Evolutionary conservation across 2,797 vertebrate genomes (phyloP), one percentile per base, ranked within the genome.

Genomic region (Forpus xanthops): DNA sequence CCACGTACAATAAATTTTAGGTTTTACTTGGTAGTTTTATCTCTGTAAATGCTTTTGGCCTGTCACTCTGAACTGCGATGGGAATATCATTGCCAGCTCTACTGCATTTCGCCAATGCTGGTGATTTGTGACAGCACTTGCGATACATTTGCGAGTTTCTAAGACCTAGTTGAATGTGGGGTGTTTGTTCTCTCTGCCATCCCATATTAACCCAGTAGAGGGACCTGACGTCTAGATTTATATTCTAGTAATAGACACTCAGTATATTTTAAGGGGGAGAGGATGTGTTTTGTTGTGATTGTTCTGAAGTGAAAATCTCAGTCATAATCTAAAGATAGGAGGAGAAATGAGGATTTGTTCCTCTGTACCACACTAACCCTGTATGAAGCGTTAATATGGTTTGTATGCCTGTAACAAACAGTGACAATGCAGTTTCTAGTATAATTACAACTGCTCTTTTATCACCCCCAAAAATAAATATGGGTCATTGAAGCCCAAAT

Each of bases 201-300:
- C 83, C 85, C 61, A 8, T 56, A 35, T 67, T 77, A 84, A 91
- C 92, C 92, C 92, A 72, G 90, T n/a, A 93, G 93, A 95, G 94
- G 92, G 88, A 94, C 70, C 88, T 83, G 70, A 80, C 85, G 79
- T 79, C 68, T 91, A 61, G 61, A 33, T 74, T 85, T 94, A 27
- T 42, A 17, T 30, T 42, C 31, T 28, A 30, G 44, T 60, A 41
- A 70, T 23, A 47, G 21, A 25, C 67, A 28, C 2, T 89, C 6
- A 8, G 4, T 39, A 3, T 37, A 12, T 89, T 66, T 84, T 71
- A 27, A 8, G 12, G 6, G 13, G 14, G 68, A 65, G 41, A 74
- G n/a, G 18, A 47, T 82, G 21, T n/a, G 16, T 74, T 76, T 71
- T 88, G 8, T 20, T 60, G 21, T 42, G 37, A 41, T 70, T 37